Base-by-base conservation (phyloP, 2,888 invertebrate genomes). In the Perithous albicinctus region DNA sequence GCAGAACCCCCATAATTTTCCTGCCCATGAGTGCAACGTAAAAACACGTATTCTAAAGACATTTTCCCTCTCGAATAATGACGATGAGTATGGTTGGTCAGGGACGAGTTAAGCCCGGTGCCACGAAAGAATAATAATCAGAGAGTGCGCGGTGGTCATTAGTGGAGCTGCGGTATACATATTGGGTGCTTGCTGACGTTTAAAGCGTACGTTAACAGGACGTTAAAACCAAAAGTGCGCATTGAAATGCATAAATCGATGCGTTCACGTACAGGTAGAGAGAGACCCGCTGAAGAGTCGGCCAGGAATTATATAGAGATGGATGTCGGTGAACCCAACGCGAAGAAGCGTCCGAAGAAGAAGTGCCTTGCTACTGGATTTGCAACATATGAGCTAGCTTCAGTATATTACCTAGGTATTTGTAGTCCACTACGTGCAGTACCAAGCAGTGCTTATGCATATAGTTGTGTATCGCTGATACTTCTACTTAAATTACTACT, bases 241-340 rank as follows among this genome's bases (percentile, higher is more conserved):
- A 69, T 80, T 69, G 66, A 63, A 69, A 76, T 69, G 69, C 56
- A 73, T 73, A 73, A 78, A 78, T 78, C 66, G 59, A 66, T 61
- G 63, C 15, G 48, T 23, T 41, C 61, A 48, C 35, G 76, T 73
- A 48, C n/a, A n/a, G n/a, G n/a, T n/a, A n/a, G n/a, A n/a, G n/a
- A n/a, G n/a, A n/a, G n/a, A n/a, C n/a, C n/a, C n/a, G 32, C 8
- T 54, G 29, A 32, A 51, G 48, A 38, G 38, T 6, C 38, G 15
- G 38, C 38, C 73, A 38, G 26, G 26, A 4, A 26, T 56, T 7
- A 56, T 56, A 29, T n/a, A 56, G 6, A 35, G 3, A 18, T 7
- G 35, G 41, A 77, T 46, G 48, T 61, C 61, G 61, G 67, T 77
- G 76, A 69, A 77, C 67, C 23, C 69, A 46, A n/a, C 46, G 26